Conservation (phyloP, 2,797 vertebrate species). For the Furcifer pardalis region DNA sequence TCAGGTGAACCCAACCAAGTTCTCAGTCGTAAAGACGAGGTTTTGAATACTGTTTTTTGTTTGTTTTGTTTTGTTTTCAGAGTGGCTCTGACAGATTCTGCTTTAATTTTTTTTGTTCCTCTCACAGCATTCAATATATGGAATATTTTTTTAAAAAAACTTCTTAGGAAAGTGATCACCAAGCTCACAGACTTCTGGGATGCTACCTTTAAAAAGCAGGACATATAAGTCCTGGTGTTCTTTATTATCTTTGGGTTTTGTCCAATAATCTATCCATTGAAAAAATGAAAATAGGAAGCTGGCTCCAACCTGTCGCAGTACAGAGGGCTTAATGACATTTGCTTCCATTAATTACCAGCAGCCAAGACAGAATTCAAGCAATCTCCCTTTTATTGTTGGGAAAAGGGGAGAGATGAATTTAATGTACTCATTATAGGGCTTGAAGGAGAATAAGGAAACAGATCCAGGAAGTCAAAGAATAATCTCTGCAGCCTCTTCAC, state of each 20-base stretch:
- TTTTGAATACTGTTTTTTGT: not conserved
- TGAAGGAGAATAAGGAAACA: constrained; percentile 22
- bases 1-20: no score
- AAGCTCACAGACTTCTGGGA: not conserved
- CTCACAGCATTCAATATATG: not conserved
- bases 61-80: no score
- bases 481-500: not conserved
- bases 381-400: constrained; percentile 30
- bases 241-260: constrained; percentile 18
- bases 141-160: not conserved
- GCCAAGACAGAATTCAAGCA: constrained; percentile 34
- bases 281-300: constrained; percentile 34
- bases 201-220: not conserved
- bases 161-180: not conserved
- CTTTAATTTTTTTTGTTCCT: not conserved
- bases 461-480: constrained; percentile 8
- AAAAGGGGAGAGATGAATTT: constrained; percentile 21
- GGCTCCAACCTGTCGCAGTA: constrained; percentile 42
- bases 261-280: constrained; percentile 32
- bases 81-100: not conserved
- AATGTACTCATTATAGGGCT: constrained; percentile 25
- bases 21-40: not conserved
- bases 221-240: not conserved
- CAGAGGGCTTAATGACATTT: constrained; percentile 31
- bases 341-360: constrained; percentile 22